Evolutionary conservation across 2,797 vertebrate genomes (phyloP), one percentile per base, ranked within the genome.

Genomic region (Clarias fuscus): DNA sequence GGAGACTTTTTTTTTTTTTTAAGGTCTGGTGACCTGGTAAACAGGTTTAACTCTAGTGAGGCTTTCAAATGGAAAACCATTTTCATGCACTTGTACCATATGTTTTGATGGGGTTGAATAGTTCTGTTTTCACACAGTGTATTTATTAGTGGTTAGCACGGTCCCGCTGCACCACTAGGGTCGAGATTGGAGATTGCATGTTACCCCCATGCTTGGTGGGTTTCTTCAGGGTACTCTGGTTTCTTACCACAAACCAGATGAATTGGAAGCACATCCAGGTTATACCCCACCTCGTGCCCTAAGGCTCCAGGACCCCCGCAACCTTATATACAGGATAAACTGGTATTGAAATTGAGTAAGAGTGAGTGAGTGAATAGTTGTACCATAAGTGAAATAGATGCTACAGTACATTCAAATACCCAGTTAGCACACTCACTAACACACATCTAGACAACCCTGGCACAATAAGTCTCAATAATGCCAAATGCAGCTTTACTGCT

Each of bases 401-500:
- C n/a, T 37, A 37, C 37, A 37, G 37, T 58, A 40, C 33, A 62
- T 79, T 79, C 2, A 62, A 79, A 79, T 61, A 58, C 53, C 18
- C 56, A 78, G 20, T 33, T 3, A 78, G 1, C 58, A 37, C 56
- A 78, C 30, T 15, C 13, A 78, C 15, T 30, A 15, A 68, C 65
- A 68, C 13, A 68, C 67, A 78, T 78, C 17, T 78, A 78, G 58
- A 18, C 58, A 79, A 37, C 0, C 10, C 3, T 79, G 58, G 33
- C 30, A 40, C 11, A 15, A n/a, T 62, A 79, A 24, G 62, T 62
- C 20, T 37, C 30, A 79, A 24, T 4, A 18, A 62, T 62, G 30
- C 30, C 33, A 79, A 79, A 79, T 62, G 30, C 59, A 79, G 58
- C 77, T 40, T 79, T 30, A 40, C 62, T 79, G 59, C 77, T 79